Conservation (phyloP, 2,797 vertebrate species). For the Pangasius krempfi region DNA sequence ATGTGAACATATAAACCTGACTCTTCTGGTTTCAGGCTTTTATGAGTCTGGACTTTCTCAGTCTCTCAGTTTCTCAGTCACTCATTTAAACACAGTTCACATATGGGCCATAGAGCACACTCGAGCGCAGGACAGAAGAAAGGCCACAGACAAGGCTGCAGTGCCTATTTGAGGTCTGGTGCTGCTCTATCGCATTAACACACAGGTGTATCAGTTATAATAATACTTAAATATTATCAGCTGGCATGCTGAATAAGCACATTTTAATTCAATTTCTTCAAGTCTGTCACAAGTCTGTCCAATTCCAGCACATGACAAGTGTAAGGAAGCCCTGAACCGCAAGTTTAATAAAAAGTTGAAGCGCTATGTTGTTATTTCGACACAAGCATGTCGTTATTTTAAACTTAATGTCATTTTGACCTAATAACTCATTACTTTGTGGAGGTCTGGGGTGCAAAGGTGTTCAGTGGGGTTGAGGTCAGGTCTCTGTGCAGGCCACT, state of each 20-base stretch:
- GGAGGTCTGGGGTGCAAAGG: not conserved
- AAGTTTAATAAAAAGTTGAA: not conserved
- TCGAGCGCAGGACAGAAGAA: not conserved
- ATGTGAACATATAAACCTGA: not conserved
- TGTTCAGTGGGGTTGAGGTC: not conserved
- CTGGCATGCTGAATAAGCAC: not conserved
- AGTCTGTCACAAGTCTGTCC: not conserved
- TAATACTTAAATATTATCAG: not conserved
- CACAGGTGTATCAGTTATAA: not conserved
- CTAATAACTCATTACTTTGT: not conserved
- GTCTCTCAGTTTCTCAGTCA: not conserved
- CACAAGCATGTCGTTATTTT: not conserved
- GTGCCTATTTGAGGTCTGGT: not conserved
- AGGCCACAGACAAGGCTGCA: conserved; percentile 4
- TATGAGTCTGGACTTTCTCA: conserved; percentile 12
- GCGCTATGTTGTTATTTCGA: not conserved
- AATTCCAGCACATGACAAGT: not conserved
- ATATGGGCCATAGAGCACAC: not conserved
- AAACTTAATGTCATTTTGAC: not conserved
- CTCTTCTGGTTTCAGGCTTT: conserved; percentile 2
- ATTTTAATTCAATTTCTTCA: not conserved
- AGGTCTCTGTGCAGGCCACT: not conserved
- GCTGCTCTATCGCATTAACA: not conserved
- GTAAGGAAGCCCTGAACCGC: not conserved
- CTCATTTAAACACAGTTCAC: conserved; percentile 11